A percentile compares a stretch with the other conserved stretches of the same genome.
phyloP scores from a whole-genome alignment of 2,888 invertebrate genomes.

The Eudasyphora cyanicolor region DNA sequence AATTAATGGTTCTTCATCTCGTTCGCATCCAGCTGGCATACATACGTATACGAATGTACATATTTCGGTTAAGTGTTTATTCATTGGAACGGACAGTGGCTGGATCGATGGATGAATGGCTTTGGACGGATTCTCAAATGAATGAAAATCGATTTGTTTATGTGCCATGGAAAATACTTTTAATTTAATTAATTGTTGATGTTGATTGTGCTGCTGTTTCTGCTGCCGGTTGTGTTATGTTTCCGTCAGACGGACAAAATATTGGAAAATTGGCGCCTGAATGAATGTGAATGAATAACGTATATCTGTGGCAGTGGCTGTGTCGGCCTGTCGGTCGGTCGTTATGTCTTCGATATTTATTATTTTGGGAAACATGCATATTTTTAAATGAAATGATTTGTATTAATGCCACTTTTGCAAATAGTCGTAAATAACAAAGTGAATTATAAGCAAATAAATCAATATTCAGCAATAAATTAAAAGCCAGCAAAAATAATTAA shows the following conservation, averaged over 20 bases:
- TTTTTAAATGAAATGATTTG: background rate
- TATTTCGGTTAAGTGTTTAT: background rate
- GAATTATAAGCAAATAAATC: conserved; percentile 17
- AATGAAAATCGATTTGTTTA: conserved; percentile 59
- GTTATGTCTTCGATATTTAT: conserved; percentile 8
- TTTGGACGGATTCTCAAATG: conserved; percentile 21
- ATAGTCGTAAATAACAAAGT: background rate
- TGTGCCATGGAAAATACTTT: conserved; percentile 49
- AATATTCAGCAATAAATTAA: conserved; percentile 16
- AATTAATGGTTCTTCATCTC: conserved; percentile 35
- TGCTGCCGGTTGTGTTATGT: background rate
- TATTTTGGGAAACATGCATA: conserved; percentile 10
- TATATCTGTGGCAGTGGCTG: background rate
- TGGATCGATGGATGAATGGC: background rate
- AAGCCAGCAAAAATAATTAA: conserved; percentile 9
- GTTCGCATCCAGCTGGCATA: background rate
- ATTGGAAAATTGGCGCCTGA: conserved; percentile 45
- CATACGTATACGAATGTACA: too few relatives aligned
- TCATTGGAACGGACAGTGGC: background rate
- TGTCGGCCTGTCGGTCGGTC: too few relatives aligned
- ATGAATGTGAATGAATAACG: background rate
- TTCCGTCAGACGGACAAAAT: background rate
- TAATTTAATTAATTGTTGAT: conserved; percentile 55
- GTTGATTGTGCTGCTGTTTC: conserved; percentile 1
- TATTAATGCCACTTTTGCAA: background rate